Evolutionary conservation across 2,113 vertebrate species (phyloP).

Genomic region (Takifugu bimaculatus): DNA sequence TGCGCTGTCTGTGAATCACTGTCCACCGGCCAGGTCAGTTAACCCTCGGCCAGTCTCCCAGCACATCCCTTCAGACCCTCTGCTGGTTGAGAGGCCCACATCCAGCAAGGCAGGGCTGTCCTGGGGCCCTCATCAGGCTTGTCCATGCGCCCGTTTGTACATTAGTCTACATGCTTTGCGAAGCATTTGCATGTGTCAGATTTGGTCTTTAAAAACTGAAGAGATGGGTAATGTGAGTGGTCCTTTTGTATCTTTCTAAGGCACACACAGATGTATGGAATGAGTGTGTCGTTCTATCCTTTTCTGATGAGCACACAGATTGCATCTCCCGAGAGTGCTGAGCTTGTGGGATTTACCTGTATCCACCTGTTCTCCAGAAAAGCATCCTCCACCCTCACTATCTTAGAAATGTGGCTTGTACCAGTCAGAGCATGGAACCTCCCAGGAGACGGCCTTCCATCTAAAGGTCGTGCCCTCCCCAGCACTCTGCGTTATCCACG

Average conservation of each 20-base stretch:
- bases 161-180: constrained; percentile 1
- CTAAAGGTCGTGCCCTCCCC: constrained; percentile 12
- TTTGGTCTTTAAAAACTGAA: constrained; percentile 15
- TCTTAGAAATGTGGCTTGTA: neutral
- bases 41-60: constrained; percentile 45
- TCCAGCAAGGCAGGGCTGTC: constrained; percentile 47
- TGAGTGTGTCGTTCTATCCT: constrained; percentile 3
- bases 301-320: constrained; percentile 44
- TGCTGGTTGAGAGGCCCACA: constrained; percentile 44
- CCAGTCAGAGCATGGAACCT: neutral
- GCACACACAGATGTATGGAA: neutral
- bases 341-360: constrained; percentile 57
- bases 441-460: constrained; percentile 30
- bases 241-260: neutral
- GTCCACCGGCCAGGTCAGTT: constrained; percentile 46
- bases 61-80: constrained; percentile 60
- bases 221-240: constrained; percentile 3
- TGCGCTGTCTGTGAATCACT: constrained; percentile 24
- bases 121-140: constrained; percentile 15
- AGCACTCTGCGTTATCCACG: constrained; percentile 7
- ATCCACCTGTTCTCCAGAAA: neutral
- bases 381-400: neutral
- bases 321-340: constrained; percentile 40
- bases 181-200: constrained; percentile 41
- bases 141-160: constrained; percentile 6